Conservation (phyloP, 1,140 invertebrate species). For the Caenorhabditis elegans region WBcel235 BX284602.5:14276501-14277000, state of each 20-base stretch:
- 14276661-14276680: neutral
- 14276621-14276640: too few relatives aligned
- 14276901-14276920: neutral
- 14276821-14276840: neutral
- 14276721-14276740: neutral
- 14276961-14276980: slow-evolving; percentile 34
- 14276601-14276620: too few relatives aligned
- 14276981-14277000: neutral
- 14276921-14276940: neutral
- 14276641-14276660: neutral
- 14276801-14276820: neutral
- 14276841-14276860: slow-evolving; percentile 24
- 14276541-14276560: too few relatives aligned
- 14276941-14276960: neutral
- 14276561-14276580: too few relatives aligned
- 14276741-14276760: neutral
- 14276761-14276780: neutral
- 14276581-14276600: too few relatives aligned
- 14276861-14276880: slow-evolving; percentile 27
- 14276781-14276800: neutral
- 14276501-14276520: too few relatives aligned
- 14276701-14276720: too few relatives aligned
- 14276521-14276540: too few relatives aligned
- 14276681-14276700: too few relatives aligned
- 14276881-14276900: slow-evolving; percentile 2